These are phyloP conservation scores for Ophioderma brevispina DNA, from an alignment of 35 echinoderm and acorn worm genomes.

Conservation along the genomic window DNA sequence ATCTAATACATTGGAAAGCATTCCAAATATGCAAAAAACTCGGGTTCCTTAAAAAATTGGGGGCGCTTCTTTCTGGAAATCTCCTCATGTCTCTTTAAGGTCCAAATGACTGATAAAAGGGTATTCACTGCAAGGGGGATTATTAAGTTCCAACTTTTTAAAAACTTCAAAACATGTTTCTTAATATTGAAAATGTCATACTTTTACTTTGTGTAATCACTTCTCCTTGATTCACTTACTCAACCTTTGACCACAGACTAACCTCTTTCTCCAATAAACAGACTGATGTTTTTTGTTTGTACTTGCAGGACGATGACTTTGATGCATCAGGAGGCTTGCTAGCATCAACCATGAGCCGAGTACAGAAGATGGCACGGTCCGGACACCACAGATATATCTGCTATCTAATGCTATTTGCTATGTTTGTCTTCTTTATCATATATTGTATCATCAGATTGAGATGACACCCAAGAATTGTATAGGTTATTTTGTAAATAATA, in stretches of 20 bases:
- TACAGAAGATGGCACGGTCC: slow-evolving; percentile 53
- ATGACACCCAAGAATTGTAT: slow-evolving; percentile 42
- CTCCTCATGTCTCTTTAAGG: too few relatives aligned
- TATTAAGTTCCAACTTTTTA: neutral
- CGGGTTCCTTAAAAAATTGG: too few relatives aligned
- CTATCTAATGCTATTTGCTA: slow-evolving; percentile 82
- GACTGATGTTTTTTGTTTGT: neutral
- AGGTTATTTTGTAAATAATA: neutral
- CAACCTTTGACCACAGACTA: neutral
- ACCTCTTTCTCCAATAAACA: neutral
- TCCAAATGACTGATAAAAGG: too few relatives aligned
- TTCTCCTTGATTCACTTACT: neutral
- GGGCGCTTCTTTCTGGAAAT: too few relatives aligned
- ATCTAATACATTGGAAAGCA: too few relatives aligned
- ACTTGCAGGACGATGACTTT: slow-evolving; percentile 84
- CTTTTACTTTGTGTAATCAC: neutral
- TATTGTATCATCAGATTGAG: slow-evolving; percentile 75
- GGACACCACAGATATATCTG: slow-evolving; percentile 78
- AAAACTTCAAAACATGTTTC: neutral
- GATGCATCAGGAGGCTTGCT: slow-evolving; percentile 68
- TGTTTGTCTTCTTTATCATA: slow-evolving; percentile 89
- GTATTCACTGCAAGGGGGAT: too few relatives aligned
- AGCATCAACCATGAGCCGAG: slow-evolving; percentile 68
- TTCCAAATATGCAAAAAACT: too few relatives aligned
- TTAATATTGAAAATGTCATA: neutral